A percentile compares a stretch with the other conserved stretches of the same genome.
Conservation (phyloP, 2,888 invertebrate species). For the Plusia festucae region DNA sequence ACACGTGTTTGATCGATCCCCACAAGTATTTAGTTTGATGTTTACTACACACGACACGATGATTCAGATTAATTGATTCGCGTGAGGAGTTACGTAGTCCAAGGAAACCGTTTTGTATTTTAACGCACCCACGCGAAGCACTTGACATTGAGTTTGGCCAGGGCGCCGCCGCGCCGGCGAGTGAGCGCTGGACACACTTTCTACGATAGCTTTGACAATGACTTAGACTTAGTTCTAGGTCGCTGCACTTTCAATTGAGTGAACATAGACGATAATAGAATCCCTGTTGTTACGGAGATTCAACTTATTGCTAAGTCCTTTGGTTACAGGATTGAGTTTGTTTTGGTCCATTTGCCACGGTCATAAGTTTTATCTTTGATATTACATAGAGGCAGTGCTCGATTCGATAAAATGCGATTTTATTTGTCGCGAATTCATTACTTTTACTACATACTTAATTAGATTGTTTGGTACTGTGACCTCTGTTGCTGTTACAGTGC, state of each 20-base stretch:
- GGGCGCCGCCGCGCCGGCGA: constrained; percentile 17
- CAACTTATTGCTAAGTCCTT: not conserved
- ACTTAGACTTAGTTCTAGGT: constrained; percentile 20
- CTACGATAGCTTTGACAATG: constrained; percentile 31
- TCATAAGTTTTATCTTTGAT: too few species aligned
- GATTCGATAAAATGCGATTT: too few species aligned
- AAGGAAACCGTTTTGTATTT: constrained; percentile 67
- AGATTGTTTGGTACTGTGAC: too few species aligned
- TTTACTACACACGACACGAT: constrained; percentile 71
- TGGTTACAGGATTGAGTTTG: not conserved
- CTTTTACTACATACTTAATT: too few species aligned
- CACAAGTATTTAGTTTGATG: constrained; percentile 62
- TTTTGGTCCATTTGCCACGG: not conserved
- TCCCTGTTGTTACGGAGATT: not conserved
- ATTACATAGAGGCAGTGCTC: too few species aligned
- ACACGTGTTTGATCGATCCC: constrained; percentile 62
- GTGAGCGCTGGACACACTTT: constrained; percentile 27
- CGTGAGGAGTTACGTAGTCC: constrained; percentile 65
- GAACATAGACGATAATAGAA: not conserved
- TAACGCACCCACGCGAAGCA: constrained; percentile 72
- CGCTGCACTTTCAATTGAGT: constrained; percentile 9
- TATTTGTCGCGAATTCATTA: too few species aligned
- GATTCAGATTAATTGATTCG: constrained; percentile 78
- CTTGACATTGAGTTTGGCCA: constrained; percentile 65
- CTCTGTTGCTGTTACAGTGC: too few species aligned